Percentiles rank a stretch among this genome's conserved stretches.
These are phyloP conservation scores for Napeogenes inachia DNA, from an alignment of 2,888 invertebrate genomes.

Conservation along the genomic window DNA sequence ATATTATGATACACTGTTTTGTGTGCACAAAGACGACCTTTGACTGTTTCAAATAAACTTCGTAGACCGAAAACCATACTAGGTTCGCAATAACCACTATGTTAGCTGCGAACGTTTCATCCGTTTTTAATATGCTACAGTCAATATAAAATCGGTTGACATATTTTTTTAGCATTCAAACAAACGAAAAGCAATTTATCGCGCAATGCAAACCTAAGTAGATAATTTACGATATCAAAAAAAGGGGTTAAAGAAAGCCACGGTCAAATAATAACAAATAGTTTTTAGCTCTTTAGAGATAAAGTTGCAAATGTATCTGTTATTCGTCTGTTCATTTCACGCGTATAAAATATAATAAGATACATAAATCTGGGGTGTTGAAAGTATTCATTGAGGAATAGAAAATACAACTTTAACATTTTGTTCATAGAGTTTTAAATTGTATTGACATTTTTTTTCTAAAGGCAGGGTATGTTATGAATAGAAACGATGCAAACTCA, in stretches of 20 bases:
- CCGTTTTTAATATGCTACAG: constrained; percentile 27
- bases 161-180: constrained; percentile 45
- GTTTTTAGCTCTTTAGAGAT: constrained; percentile 48
- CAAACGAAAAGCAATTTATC: constrained; percentile 64
- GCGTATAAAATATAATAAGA: constrained; percentile 72
- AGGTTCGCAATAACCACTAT: constrained; percentile 13
- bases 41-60: constrained; percentile 18
- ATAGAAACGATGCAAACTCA: constrained; percentile 58
- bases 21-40: constrained; percentile 21
- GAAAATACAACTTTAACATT: constrained; percentile 32
- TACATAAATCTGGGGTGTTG: constrained; percentile 62
- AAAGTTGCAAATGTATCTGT: constrained; percentile 59
- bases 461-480: constrained; percentile 62
- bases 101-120: constrained; percentile 16
- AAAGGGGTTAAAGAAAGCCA: constrained; percentile 48
- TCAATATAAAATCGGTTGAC: constrained; percentile 48
- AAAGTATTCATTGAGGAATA: constrained; percentile 28
- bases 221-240: constrained; percentile 69
- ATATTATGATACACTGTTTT: constrained; percentile 24
- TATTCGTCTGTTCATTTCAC: constrained; percentile 60
- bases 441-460: constrained; percentile 36
- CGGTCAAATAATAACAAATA: constrained; percentile 37
- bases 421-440: constrained; percentile 42
- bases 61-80: constrained; percentile 12
- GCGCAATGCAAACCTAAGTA: constrained; percentile 64